Evolutionary conservation across 2,888 invertebrate species (phyloP), one percentile per base, ranked within the genome.

Genomic region (Biston betularia): DNA sequence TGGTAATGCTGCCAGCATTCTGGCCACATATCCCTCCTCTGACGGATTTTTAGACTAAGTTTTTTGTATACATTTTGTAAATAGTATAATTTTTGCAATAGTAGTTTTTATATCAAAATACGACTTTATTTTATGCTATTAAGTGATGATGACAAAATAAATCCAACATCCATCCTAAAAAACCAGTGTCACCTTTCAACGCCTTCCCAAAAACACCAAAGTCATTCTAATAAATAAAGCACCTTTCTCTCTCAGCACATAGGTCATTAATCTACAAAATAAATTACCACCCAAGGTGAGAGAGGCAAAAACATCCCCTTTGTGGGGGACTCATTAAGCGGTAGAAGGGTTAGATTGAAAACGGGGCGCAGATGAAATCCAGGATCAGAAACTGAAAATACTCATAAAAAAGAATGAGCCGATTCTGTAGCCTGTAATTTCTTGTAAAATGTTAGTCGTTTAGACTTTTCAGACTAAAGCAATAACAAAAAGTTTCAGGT

Each of bases 231-330:
- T 58, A 57, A 57, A 57, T 57, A 49, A 54, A 33, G 49, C 24
- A 24, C 10, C 40, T 58, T 24, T 12, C 49, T 42, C 56, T 35
- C 49, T 49, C 49, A 33, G 48, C 49, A 60, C 62, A 42, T 67
- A 48, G 48, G 60, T 57, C 56, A 71, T 71, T 66, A 64, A 71
- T 71, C 71, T 68, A 64, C 61, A 48, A 60, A 66, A 71, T 66
- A 71, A 64, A 71, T 71, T 62, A 58, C 57, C 14, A 50, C 38
- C 14, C 53, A 42, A 70, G 67, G 68, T 70, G 68, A 35, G 58
- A 66, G 49, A 10, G 44, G 56, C 50, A 55, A 65, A 63, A 44
- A 33, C 33, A 33, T 6, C 42, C 40, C 48, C 58, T 40, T 49
- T 12, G 49, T 34, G 58, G 49, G 56, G 15, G 46, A 15, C 49